These are phyloP conservation scores for Rhynchopsitta pachyrhyncha DNA, from an alignment of 2,113 vertebrate species.

Conservation along the genomic window DNA sequence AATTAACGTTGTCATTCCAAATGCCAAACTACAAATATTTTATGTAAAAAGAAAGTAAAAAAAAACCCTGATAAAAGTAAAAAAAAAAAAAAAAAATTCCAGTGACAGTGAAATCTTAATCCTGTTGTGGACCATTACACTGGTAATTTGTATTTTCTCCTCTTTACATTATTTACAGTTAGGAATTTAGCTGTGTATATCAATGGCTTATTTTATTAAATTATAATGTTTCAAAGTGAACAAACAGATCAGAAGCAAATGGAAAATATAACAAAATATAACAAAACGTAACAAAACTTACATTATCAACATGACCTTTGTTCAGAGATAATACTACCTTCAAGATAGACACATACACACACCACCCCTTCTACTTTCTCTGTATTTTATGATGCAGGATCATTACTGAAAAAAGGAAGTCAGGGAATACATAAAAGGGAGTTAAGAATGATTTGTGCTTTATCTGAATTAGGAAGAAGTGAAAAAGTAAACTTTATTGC, in stretches of 20 bases:
- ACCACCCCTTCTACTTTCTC: background rate
- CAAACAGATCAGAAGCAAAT: background rate
- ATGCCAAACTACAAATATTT: background rate
- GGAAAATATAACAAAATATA: background rate
- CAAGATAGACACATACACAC: background rate
- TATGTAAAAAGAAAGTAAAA: background rate
- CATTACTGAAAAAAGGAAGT: background rate
- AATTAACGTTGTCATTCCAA: background rate
- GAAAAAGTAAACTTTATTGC: background rate
- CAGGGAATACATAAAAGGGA: background rate
- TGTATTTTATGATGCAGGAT: background rate
- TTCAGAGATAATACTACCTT: background rate
- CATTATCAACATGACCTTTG: background rate
- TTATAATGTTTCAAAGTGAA: background rate
- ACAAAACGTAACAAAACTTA: background rate
- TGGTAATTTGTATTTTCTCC: background rate
- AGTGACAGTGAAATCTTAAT: background rate
- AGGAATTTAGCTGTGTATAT: background rate
- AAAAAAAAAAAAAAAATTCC: background rate
- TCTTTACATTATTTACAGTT: background rate
- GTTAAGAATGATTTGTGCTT: background rate
- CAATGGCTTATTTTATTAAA: background rate
- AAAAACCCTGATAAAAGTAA: background rate
- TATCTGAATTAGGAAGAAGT: background rate
- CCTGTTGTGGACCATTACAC: background rate